Conservation (phyloP, 2,797 vertebrate species). For the Onychomys torridus region DNA sequence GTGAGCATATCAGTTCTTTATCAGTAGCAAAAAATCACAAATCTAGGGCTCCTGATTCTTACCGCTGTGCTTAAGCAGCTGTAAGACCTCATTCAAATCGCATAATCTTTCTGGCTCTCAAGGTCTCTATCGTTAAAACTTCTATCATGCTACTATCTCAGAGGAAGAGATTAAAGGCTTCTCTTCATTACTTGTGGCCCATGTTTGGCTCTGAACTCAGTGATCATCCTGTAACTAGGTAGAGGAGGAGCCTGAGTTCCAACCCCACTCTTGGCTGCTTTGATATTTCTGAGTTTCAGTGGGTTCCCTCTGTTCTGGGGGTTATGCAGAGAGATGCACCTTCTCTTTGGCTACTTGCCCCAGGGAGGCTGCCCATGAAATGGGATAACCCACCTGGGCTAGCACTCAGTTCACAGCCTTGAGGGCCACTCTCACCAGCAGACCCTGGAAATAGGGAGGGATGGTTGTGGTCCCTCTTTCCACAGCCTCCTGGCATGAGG, state of each 20-base stretch:
- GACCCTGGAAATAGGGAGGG: no score
- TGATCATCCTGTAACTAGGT: not conserved
- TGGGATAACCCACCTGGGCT: not conserved
- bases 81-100: slow-evolving; percentile 46
- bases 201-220: not conserved
- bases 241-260: not conserved
- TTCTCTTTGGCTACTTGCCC: no score
- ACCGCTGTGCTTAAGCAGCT: not conserved
- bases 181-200: not conserved
- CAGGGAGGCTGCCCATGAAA: not conserved
- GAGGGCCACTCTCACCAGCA: not conserved
- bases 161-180: slow-evolving; percentile 51
- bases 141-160: slow-evolving; percentile 1
- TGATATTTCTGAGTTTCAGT: not conserved
- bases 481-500: no score
- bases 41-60: not conserved
- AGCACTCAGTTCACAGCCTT: fast-evolving
- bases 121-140: slow-evolving; percentile 43
- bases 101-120: not conserved
- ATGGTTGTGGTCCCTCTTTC: fast-evolving
- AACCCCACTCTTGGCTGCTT: no score
- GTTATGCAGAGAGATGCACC: not conserved
- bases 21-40: not conserved
- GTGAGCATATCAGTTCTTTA: not conserved
- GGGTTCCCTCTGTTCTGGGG: fast-evolving